Base-by-base conservation (phyloP, 2,888 invertebrate species). In the Apotomis betuletana region DNA sequence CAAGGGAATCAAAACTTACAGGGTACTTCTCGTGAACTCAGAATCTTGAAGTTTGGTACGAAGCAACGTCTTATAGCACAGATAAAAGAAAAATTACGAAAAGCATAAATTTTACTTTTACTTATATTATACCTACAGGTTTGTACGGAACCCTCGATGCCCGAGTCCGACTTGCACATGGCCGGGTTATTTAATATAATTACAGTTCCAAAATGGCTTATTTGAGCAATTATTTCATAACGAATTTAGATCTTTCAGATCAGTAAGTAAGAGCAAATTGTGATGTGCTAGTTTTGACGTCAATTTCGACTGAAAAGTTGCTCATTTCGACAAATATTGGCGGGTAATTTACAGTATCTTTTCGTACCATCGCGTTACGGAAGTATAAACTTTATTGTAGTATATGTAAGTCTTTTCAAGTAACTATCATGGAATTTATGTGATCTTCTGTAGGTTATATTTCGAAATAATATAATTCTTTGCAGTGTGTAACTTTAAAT, bases 401-500 rank as follows among this genome's bases (percentile, higher is more conserved):
- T 0, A 8, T 0, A 5, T 12, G 10, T 44, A 3, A 15, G 54
- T 54, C 12, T 3, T 6, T 55, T 55, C 55, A 44, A n/a, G 3
- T 12, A 38, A 12, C 9, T 41, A 0, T 0, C 4, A n/a, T 27
- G 12, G 0, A 1, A 27, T 1, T 9, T 5, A 46, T 64, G 27
- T 15, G 12, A 55, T 6, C 9, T 46, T 9, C 0, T 9, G 44
- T 41, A 55, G 12, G 15, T 13, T 52, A 13, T 3, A 9, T 3
- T 57, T n/a, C 6, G 15, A 54, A 64, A 27, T 55, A 54, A 52
- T 61, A 27, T 2, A 27, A 27, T 15, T 61, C 51, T 13, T 61
- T 46, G 61, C 51, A 62, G 60, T 67, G 67, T 72, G 63, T 63
- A 72, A 72, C 68, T 72, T 68, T 41, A 44, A 68, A 72, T 72